A percentile compares a stretch with the other conserved stretches of the same genome.
Conservation (phyloP, 2,797 vertebrate genomes). For the Otolemur crassicaudatus region DNA sequence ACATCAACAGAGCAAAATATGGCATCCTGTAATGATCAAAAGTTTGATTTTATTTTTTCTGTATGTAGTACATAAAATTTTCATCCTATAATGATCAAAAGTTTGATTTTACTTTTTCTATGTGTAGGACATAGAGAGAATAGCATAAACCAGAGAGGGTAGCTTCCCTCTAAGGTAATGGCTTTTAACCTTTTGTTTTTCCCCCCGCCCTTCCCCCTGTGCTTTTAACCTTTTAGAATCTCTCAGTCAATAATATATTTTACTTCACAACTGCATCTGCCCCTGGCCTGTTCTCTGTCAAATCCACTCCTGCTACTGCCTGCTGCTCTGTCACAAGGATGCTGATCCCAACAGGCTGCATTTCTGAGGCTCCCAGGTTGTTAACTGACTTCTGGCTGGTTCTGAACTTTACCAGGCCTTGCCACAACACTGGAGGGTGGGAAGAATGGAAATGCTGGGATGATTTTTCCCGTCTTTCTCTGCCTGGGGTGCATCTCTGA, state of each 20-base stretch:
- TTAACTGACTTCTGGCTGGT: background rate
- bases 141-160: background rate
- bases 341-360: background rate
- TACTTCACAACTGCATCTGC: background rate
- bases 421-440: background rate
- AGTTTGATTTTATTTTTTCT: slow-evolving; percentile 29
- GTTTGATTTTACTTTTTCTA: slow-evolving; percentile 25
- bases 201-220: too few species aligned
- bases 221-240: background rate
- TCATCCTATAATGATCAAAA: background rate
- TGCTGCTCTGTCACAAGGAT: background rate
- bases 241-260: background rate
- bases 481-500: background rate
- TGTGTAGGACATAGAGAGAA: background rate
- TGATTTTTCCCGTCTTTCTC: background rate
- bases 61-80: background rate
- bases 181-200: background rate
- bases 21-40: background rate
- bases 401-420: background rate
- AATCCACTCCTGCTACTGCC: background rate
- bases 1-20: background rate
- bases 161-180: background rate
- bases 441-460: background rate
- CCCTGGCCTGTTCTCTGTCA: background rate
- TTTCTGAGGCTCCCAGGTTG: background rate